phyloP scores from a whole-genome alignment of 2,113 vertebrate genomes.

The Misgurnus mizolepis region DNA sequence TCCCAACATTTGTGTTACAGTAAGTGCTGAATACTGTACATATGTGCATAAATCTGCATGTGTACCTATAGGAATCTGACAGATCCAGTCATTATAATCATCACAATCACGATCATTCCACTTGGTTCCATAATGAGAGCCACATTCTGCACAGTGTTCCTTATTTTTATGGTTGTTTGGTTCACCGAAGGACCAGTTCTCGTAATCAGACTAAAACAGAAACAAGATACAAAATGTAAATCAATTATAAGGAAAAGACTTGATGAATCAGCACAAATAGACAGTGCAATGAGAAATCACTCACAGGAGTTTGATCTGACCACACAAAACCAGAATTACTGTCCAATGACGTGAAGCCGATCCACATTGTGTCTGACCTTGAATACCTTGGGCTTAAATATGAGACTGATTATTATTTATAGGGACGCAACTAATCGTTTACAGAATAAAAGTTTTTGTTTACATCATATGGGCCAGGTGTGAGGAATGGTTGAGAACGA shows the following conservation, averaged over 20 bases:
- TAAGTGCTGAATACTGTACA: too few relatives aligned
- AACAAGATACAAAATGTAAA: conserved; percentile 16
- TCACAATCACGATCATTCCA: conserved; percentile 95
- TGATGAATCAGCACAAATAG: neutral
- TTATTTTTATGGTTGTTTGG: conserved; percentile 90
- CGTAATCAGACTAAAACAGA: conserved; percentile 77
- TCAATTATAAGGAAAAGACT: neutral
- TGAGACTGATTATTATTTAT: neutral
- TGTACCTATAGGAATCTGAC: conserved; percentile 89
- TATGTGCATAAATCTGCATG: neutral
- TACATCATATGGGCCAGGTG: too few relatives aligned
- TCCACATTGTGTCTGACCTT: conserved; percentile 72
- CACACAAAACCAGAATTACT: conserved; percentile 83
- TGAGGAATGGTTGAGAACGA: too few relatives aligned
- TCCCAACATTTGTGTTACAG: too few relatives aligned
- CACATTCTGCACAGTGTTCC: conserved; percentile 87
- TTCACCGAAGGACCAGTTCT: conserved; percentile 89
- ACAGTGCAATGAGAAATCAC: conserved; percentile 51
- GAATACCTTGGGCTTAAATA: conserved; percentile 48
- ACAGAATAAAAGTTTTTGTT: too few relatives aligned
- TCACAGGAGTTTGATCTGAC: conserved; percentile 87
- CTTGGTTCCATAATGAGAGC: conserved; percentile 62
- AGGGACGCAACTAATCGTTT: too few relatives aligned
- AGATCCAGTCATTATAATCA: conserved; percentile 84
- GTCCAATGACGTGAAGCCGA: conserved; percentile 80